Conservation (phyloP, 2,113 vertebrate genomes). For the Anolis sagrei region DNA sequence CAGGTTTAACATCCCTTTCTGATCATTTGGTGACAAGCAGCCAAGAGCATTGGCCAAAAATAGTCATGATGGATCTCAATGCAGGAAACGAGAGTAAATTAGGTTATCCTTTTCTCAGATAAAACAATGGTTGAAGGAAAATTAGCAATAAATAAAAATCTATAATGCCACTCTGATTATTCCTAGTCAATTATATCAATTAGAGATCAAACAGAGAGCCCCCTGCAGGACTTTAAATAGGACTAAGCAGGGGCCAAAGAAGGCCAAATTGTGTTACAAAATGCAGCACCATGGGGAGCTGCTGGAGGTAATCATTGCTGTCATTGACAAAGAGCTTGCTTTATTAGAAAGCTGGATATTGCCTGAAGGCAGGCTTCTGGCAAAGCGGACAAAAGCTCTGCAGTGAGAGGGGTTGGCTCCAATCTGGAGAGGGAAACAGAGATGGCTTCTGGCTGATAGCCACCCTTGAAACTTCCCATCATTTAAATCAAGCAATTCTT, state of each 20-base stretch:
- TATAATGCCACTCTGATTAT: slow-evolving; percentile 80
- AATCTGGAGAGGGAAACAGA: slow-evolving; percentile 43
- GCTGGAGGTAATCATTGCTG: slow-evolving; percentile 79
- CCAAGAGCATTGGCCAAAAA: slow-evolving; percentile 85
- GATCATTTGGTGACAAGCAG: slow-evolving; percentile 84
- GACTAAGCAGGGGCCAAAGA: slow-evolving; percentile 79
- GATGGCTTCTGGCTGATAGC: slow-evolving; percentile 56
- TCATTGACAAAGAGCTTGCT: slow-evolving; percentile 82
- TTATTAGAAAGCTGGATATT: slow-evolving; percentile 82
- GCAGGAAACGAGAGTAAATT: slow-evolving; percentile 83
- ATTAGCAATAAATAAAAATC: slow-evolving; percentile 88
- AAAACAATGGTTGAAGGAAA: slow-evolving; percentile 84
- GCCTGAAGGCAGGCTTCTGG: slow-evolving; percentile 79
- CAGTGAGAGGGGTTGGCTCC: slow-evolving; percentile 54
- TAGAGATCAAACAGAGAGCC: slow-evolving; percentile 86
- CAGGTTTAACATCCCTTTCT: slow-evolving; percentile 82
- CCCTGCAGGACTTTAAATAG: slow-evolving; percentile 84
- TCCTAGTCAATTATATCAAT: slow-evolving; percentile 90
- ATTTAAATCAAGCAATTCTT: slow-evolving; percentile 55
- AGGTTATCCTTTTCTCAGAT: slow-evolving; percentile 84
- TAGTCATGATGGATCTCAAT: slow-evolving; percentile 82
- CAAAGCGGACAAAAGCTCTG: slow-evolving; percentile 74
- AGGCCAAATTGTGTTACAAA: slow-evolving; percentile 86
- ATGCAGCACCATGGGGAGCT: slow-evolving; percentile 84
- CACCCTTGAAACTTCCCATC: slow-evolving; percentile 58